Conservation (phyloP, 2,113 vertebrate species). For the Engraulis encrasicolus region DNA sequence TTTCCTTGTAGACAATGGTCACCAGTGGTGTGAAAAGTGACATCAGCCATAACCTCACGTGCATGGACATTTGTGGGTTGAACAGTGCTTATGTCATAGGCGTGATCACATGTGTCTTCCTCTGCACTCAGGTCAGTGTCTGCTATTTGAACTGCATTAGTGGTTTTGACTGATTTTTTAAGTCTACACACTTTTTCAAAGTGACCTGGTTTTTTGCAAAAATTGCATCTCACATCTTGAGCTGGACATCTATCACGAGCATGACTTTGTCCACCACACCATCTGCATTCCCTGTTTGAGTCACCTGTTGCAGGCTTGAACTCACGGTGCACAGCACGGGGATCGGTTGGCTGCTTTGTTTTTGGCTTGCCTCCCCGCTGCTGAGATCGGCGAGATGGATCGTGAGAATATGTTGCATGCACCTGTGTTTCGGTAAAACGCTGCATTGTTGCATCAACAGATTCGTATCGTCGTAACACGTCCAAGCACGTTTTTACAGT, state of each 20-base stretch:
- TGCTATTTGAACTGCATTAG: neutral
- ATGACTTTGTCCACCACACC: neutral
- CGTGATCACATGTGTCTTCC: neutral
- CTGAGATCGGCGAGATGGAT: neutral
- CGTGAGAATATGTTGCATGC: neutral
- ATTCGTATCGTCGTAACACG: neutral
- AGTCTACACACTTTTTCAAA: neutral
- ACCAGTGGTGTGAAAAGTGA: constrained; percentile 8
- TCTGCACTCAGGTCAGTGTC: neutral
- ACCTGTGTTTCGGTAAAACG: neutral
- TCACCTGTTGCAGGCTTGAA: neutral
- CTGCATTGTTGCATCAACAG: neutral
- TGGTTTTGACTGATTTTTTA: neutral
- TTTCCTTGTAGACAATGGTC: constrained; percentile 18
- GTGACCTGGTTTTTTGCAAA: neutral
- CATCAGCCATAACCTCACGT: neutral
- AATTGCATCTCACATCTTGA: neutral
- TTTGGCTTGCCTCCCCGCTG: neutral
- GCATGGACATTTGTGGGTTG: neutral
- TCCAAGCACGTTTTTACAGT: neutral
- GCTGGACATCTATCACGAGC: neutral
- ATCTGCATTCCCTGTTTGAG: neutral
- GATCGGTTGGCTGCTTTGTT: neutral
- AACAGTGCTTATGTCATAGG: neutral
- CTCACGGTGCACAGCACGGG: neutral